A percentile compares a stretch with the other conserved stretches of the same genome.
Conservation (phyloP, 2,888 invertebrate genomes). For the Sminthurides aquaticus region DNA sequence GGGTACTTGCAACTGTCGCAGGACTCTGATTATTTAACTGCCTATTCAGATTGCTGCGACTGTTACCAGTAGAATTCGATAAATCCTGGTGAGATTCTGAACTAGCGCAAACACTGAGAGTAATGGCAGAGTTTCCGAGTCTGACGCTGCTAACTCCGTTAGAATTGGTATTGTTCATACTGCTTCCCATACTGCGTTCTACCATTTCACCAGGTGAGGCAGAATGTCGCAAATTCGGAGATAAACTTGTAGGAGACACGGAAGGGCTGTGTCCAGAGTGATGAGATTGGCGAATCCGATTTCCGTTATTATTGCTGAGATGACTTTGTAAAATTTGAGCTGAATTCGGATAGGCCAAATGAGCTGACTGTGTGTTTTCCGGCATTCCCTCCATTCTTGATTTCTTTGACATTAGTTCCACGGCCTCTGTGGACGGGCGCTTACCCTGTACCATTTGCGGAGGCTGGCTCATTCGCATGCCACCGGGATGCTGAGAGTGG, state of each 20-base stretch:
- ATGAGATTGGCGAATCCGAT: no score
- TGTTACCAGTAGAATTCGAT: background rate
- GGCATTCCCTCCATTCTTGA: background rate
- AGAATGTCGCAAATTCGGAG: conserved; percentile 1
- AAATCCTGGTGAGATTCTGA: background rate
- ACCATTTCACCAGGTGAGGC: no score
- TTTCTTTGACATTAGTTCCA: background rate
- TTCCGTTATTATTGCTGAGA: no score
- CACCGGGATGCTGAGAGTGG: no score
- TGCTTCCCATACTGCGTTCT: no score
- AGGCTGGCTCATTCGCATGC: no score
- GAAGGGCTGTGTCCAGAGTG: no score
- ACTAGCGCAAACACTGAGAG: conserved; percentile 32
- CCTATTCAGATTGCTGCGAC: background rate
- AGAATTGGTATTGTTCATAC: no score
- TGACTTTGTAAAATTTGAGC: background rate
- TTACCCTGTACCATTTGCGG: background rate
- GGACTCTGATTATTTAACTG: background rate
- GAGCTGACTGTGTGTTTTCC: background rate
- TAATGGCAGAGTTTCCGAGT: conserved; percentile 31
- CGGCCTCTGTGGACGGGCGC: background rate
- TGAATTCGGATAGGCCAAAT: background rate
- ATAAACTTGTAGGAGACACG: conserved; percentile 5
- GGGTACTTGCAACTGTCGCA: conserved; percentile 19
- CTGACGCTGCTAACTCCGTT: conserved; percentile 17